Conservation (phyloP, 1,140 invertebrate species). For the Pseudomyrmex dendroicus region DNA sequence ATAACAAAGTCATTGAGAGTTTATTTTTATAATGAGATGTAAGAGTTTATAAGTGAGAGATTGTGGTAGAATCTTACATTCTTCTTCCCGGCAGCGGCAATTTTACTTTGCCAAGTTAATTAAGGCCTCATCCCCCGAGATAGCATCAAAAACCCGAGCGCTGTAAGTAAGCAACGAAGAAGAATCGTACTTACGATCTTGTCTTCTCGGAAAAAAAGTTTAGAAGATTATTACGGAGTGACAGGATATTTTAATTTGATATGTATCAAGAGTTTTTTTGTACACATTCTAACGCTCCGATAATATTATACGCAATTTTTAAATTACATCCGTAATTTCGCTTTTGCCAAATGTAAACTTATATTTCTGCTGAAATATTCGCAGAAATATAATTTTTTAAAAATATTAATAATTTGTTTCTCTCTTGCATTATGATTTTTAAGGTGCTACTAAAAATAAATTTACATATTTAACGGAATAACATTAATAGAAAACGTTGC, state of each 20-base stretch:
- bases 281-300: not conserved
- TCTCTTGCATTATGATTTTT: not conserved
- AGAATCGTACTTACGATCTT: slow-evolving; percentile 32
- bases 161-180: slow-evolving; percentile 68
- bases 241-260: too few species aligned
- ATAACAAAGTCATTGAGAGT: slow-evolving; percentile 23
- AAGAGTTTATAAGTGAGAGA: slow-evolving; percentile 34
- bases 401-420: not conserved
- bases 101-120: slow-evolving; percentile 75
- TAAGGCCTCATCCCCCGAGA: slow-evolving; percentile 50
- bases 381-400: not conserved
- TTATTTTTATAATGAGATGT: slow-evolving; percentile 39
- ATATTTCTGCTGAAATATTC: too few species aligned
- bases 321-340: not conserved
- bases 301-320: not conserved
- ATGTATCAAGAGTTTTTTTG: not conserved
- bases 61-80: slow-evolving; percentile 31
- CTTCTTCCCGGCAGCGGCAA: slow-evolving; percentile 43
- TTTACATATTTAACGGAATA: not conserved
- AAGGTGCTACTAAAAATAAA: too few species aligned
- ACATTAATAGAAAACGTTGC: not conserved
- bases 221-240: not conserved
- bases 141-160: slow-evolving; percentile 68
- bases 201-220: slow-evolving; percentile 13
- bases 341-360: not conserved